These are phyloP conservation scores for Diabrotica undecimpunctata DNA, from an alignment of 1,140 invertebrate species.

Conservation along the genomic window DNA sequence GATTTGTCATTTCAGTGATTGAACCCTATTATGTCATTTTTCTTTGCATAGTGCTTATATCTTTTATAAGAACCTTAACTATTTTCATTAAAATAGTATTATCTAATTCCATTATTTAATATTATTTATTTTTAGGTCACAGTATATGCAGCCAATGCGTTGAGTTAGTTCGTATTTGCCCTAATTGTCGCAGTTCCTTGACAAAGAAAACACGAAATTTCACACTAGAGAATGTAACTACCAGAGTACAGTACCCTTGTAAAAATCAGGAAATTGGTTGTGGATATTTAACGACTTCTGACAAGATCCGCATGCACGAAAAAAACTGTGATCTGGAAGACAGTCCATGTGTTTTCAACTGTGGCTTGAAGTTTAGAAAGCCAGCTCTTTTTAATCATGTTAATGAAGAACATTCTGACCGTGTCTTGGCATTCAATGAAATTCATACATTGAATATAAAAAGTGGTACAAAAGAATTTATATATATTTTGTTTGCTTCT, in stretches of 20 bases:
- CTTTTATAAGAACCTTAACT: too few species aligned
- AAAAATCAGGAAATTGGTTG: conserved; percentile 24
- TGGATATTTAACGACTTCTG: conserved; percentile 21
- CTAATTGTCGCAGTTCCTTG: conserved; percentile 50
- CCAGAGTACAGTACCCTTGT: conserved; percentile 25
- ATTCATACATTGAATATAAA: too few species aligned
- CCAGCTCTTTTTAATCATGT: background rate
- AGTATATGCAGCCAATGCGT: conserved; percentile 51
- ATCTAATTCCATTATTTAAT: too few species aligned
- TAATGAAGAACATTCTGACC: background rate
- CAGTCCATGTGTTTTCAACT: conserved; percentile 16
- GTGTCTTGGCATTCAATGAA: too few species aligned
- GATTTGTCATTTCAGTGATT: too few species aligned
- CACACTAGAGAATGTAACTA: conserved; percentile 44
- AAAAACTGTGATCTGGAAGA: conserved; percentile 18
- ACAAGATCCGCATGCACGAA: conserved; percentile 22
- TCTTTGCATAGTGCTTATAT: too few species aligned
- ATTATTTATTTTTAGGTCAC: conserved; percentile 43
- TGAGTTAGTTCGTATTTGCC: conserved; percentile 47
- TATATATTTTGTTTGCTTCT: conserved; percentile 9
- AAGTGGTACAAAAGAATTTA: conserved; percentile 8
- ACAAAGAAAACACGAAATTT: conserved; percentile 48
- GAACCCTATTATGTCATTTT: too few species aligned
- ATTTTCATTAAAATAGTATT: too few species aligned
- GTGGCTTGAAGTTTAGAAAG: background rate